These are phyloP conservation scores for Danio kyathit DNA, from an alignment of 2,797 vertebrate genomes.

Conservation along the genomic window DNA sequence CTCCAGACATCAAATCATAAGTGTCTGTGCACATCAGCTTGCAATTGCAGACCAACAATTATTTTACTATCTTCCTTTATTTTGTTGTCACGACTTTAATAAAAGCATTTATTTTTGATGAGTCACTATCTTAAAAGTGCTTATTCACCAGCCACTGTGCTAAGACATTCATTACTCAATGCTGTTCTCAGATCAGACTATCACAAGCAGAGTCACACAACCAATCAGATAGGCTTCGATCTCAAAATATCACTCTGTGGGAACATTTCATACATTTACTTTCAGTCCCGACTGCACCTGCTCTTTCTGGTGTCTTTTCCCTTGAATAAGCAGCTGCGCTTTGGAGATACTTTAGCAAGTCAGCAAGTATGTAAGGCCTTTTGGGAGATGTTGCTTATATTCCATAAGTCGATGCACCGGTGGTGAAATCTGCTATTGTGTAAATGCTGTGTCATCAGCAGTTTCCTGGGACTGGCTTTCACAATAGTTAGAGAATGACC, in stretches of 20 bases:
- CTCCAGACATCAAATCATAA: not conserved
- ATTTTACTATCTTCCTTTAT: not conserved
- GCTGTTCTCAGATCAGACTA: conserved; percentile 21
- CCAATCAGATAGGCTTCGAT: conserved; percentile 15
- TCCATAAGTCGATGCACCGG: not conserved
- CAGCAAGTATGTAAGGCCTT: conserved; percentile 12
- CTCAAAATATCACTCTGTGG: conserved; percentile 6
- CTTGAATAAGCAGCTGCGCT: conserved; percentile 3
- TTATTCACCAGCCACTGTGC: not conserved
- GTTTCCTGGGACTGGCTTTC: not conserved
- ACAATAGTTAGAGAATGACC: not conserved
- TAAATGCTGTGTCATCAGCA: conserved; percentile 9
- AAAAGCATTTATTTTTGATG: conserved; percentile 38
- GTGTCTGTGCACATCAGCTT: not conserved
- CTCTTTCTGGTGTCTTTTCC: not conserved
- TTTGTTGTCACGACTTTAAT: not conserved
- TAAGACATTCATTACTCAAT: conserved; percentile 2
- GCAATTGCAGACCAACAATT: not conserved
- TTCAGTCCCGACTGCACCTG: conserved; percentile 12
- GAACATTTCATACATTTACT: conserved; percentile 1
- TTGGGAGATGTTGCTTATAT: conserved; percentile 24
- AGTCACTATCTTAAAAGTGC: conserved; percentile 31
- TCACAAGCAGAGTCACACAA: conserved; percentile 14
- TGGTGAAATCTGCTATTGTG: not conserved
- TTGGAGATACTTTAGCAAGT: conserved; percentile 24